These are phyloP conservation scores for Drosophila falleni DNA, from an alignment of 2,888 invertebrate species.

Conservation along the genomic window DNA sequence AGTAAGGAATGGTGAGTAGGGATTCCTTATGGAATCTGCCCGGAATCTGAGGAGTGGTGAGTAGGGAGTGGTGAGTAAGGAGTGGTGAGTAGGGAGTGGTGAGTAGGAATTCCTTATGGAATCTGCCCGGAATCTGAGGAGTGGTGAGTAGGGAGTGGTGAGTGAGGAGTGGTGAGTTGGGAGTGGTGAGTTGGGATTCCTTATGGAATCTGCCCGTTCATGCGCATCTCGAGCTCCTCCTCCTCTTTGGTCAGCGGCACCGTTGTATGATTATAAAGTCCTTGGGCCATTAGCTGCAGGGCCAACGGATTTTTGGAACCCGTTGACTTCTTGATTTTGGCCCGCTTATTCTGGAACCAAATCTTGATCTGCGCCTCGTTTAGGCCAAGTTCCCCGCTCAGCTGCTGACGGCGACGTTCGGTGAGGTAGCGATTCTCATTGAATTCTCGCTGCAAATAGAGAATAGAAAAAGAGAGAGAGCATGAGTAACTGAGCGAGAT, in stretches of 20 bases:
- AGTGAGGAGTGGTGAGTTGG: not conserved
- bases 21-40: conserved; percentile 83
- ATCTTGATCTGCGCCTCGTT: conserved; percentile 99
- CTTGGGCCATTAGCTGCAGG: conserved; percentile 96
- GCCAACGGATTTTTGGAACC: conserved; percentile 95
- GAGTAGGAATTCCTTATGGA: conserved; percentile 68
- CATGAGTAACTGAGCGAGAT: conserved; percentile 12
- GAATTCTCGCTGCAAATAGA: conserved; percentile 91
- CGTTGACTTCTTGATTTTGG: conserved; percentile 97
- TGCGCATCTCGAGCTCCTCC: conserved; percentile 88
- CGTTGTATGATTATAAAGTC: conserved; percentile 95
- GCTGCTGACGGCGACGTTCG: conserved; percentile 94
- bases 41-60: conserved; percentile 48
- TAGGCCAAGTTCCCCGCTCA: conserved; percentile 95
- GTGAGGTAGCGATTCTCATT: conserved; percentile 96
- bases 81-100: too few species aligned
- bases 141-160: not conserved
- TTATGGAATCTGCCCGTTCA: conserved; percentile 85
- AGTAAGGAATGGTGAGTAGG: not conserved
- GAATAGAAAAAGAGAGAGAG: conserved; percentile 11
- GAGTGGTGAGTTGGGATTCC: not conserved
- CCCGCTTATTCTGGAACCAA: conserved; percentile 98
- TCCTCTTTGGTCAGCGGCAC: conserved; percentile 91
- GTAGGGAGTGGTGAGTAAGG: too few species aligned
- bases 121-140: conserved; percentile 83